Percentiles rank a stretch among this genome's conserved stretches.
Evolutionary conservation across 2,797 vertebrate genomes (phyloP).

Genomic region (Chromis chromis): DNA sequence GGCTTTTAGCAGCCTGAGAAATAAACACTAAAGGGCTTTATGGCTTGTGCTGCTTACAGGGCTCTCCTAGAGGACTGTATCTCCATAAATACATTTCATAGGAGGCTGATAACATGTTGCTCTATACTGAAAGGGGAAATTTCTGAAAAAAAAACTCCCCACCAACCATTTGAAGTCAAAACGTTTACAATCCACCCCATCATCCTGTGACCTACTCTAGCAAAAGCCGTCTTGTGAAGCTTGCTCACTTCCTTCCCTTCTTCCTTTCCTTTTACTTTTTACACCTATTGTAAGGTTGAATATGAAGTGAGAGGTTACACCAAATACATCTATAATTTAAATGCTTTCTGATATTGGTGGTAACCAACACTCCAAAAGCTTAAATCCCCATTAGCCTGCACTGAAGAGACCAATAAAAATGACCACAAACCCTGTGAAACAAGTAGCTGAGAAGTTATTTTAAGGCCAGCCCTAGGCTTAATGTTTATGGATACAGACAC

Average conservation of each 20-base stretch:
- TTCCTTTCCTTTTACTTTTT: conserved; percentile 5
- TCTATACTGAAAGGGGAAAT: conserved; percentile 8
- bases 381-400: neutral
- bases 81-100: conserved; percentile 21
- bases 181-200: conserved; percentile 26
- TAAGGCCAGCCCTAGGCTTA: conserved; percentile 43
- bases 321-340: neutral
- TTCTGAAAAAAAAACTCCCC: neutral
- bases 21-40: conserved; percentile 11
- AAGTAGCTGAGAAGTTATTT: conserved; percentile 58
- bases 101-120: neutral
- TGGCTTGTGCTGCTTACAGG: neutral
- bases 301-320: neutral
- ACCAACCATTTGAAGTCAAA: conserved; percentile 21
- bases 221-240: conserved; percentile 32
- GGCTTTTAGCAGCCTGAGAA: conserved; percentile 1
- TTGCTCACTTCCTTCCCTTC: conserved; percentile 30
- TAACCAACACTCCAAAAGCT: neutral
- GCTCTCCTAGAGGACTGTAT: conserved; percentile 16
- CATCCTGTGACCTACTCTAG: conserved; percentile 43
- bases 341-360: neutral
- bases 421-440: conserved; percentile 29
- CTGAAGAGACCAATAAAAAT: conserved; percentile 34
- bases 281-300: neutral
- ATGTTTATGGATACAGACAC: conserved; percentile 76